Percentiles rank a stretch among this genome's conserved stretches.
Evolutionary conservation across 2,888 invertebrate species (phyloP).

Genomic region (Cacoxenus indagator): DNA sequence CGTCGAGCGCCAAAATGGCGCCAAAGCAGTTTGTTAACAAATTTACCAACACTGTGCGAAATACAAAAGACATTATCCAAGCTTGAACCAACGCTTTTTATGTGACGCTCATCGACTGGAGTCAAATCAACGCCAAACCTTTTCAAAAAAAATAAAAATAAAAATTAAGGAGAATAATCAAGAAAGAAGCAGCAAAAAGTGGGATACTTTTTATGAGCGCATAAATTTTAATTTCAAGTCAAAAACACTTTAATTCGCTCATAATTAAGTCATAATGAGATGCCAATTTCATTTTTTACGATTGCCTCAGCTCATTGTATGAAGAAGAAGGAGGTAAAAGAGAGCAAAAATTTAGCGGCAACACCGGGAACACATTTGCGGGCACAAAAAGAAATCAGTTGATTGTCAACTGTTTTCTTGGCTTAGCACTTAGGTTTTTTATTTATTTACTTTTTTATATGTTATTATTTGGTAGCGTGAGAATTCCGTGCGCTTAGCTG

Average conservation of each 20-base stretch:
- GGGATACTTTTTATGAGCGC: not conserved
- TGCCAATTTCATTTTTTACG: slow-evolving; percentile 41
- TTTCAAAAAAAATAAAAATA: not conserved
- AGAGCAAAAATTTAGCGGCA: not conserved
- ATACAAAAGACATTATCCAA: not conserved
- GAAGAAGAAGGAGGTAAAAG: not conserved
- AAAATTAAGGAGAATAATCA: not conserved
- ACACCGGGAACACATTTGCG: not conserved
- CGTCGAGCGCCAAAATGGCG: slow-evolving; percentile 18
- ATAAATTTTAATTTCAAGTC: not conserved
- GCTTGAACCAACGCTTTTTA: not conserved
- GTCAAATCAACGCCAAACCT: not conserved
- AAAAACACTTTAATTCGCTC: slow-evolving; percentile 39
- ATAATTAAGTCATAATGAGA: slow-evolving; percentile 65
- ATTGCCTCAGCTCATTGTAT: too few species aligned
- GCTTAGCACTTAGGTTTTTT: slow-evolving; percentile 46
- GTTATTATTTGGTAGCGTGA: not conserved
- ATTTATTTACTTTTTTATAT: slow-evolving; percentile 36
- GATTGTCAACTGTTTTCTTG: slow-evolving; percentile 53
- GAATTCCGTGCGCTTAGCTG: not conserved
- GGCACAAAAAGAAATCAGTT: slow-evolving; percentile 26
- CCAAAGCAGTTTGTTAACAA: slow-evolving; percentile 13
- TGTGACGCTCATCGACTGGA: not conserved
- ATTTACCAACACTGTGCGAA: slow-evolving; percentile 10
- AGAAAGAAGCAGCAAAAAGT: not conserved